Percentiles rank a stretch among this genome's conserved stretches.
Conservation (phyloP, 2,888 invertebrate species). For the Periphyllus acericola region DNA sequence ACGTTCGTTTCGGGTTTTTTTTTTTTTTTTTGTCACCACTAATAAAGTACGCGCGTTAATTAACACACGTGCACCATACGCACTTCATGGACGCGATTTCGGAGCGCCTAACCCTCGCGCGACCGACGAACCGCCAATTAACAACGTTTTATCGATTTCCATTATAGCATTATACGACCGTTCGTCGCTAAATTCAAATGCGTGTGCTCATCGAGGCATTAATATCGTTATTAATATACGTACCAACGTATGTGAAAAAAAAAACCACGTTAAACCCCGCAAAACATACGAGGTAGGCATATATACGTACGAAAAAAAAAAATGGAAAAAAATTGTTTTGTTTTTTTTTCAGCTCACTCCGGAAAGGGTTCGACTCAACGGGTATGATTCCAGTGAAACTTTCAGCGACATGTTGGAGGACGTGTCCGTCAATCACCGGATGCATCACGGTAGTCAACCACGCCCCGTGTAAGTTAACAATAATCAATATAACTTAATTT, state of each 20-base stretch:
- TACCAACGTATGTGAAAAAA: neutral
- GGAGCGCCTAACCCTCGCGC: neutral
- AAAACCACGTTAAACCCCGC: neutral
- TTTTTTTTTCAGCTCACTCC: slow-evolving; percentile 66
- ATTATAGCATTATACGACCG: neutral
- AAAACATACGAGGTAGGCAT: neutral
- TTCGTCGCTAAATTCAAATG: neutral
- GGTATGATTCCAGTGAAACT: slow-evolving; percentile 68
- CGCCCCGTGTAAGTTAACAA: slow-evolving; percentile 64
- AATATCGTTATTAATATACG: slow-evolving; percentile 66
- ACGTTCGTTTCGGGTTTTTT: neutral
- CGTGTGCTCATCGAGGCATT: slow-evolving; percentile 79
- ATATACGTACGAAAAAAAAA: neutral
- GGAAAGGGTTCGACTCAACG: slow-evolving; percentile 64
- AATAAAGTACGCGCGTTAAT: slow-evolving; percentile 6
- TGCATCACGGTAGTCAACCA: slow-evolving; percentile 65
- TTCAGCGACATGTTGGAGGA: slow-evolving; percentile 70
- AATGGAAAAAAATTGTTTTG: slow-evolving; percentile 67
- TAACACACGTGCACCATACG: neutral
- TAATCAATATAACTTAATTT: neutral
- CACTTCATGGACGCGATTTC: neutral
- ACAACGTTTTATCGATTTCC: slow-evolving; percentile 25
- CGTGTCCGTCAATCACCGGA: slow-evolving; percentile 66
- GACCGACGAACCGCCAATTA: neutral
- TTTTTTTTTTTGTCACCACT: neutral